Conservation (phyloP, 2,113 vertebrate species). For the Microcebus lehilahytsara region DNA sequence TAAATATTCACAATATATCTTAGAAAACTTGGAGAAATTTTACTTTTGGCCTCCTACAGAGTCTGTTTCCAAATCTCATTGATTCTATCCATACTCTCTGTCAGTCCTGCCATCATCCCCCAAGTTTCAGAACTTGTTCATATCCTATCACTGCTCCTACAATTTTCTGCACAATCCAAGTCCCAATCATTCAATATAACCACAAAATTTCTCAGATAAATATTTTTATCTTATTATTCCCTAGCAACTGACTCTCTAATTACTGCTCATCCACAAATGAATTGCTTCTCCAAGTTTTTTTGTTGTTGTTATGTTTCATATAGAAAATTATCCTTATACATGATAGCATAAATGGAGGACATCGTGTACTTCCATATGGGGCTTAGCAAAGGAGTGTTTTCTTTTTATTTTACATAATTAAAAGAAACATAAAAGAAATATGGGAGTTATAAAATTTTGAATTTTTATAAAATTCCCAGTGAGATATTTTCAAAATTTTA, state of each 20-base stretch:
- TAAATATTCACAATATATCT: not conserved
- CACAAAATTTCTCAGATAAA: not conserved
- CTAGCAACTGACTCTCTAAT: not conserved
- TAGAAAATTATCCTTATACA: not conserved
- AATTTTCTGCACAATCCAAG: not conserved
- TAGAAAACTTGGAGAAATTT: not conserved
- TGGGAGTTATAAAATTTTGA: not conserved
- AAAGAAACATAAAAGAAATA: not conserved
- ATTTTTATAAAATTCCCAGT: not conserved
- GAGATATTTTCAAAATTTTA: not conserved
- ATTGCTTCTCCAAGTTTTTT: not conserved
- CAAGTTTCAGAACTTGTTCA: not conserved
- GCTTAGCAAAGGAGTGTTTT: not conserved
- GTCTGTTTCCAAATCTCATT: not conserved
- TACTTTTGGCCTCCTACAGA: not conserved
- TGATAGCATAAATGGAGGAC: accelerated
- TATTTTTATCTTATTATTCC: not conserved
- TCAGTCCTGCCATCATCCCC: accelerated
- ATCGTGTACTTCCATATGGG: accelerated
- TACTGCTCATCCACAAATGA: not conserved
- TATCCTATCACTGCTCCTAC: not conserved
- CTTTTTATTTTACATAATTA: not conserved
- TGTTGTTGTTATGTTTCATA: too few species aligned
- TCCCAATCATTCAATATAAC: not conserved
- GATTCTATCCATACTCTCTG: too few species aligned